A percentile compares a stretch with the other conserved stretches of the same genome.
Conservation (phyloP, 2,113 vertebrate species). For the Dipodomys stephensi region DNA sequence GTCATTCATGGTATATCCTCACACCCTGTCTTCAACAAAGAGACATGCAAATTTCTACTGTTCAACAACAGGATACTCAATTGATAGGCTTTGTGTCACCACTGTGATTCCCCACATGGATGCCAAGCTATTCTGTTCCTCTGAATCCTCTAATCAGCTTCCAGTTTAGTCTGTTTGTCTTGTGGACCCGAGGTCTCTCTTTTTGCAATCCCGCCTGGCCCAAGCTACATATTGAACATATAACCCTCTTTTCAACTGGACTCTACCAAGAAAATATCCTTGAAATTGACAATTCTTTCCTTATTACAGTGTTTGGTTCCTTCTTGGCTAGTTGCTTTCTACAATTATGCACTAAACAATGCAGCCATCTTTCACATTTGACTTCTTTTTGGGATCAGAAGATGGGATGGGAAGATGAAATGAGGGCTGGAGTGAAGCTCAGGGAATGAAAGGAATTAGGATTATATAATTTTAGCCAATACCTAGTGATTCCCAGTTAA, state of each 20-base stretch:
- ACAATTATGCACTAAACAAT: neutral
- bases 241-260: neutral
- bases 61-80: neutral
- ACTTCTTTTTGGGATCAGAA: neutral
- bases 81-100: neutral
- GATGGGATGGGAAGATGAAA: neutral
- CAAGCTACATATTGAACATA: neutral
- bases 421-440: neutral
- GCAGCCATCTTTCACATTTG: neutral
- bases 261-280: neutral
- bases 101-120: neutral
- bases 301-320: neutral
- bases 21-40: neutral
- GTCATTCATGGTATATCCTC: neutral
- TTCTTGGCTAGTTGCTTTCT: neutral
- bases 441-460: neutral
- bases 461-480: neutral
- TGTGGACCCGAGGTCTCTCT: neutral
- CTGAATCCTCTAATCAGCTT: neutral
- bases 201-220: neutral
- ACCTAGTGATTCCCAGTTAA: slow-evolving; percentile 6
- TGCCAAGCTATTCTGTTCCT: neutral
- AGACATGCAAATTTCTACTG: neutral
- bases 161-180: neutral
- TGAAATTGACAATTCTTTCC: neutral